phyloP scores from a whole-genome alignment of 2,797 vertebrate genomes.

The Scleropages formosus region DNA sequence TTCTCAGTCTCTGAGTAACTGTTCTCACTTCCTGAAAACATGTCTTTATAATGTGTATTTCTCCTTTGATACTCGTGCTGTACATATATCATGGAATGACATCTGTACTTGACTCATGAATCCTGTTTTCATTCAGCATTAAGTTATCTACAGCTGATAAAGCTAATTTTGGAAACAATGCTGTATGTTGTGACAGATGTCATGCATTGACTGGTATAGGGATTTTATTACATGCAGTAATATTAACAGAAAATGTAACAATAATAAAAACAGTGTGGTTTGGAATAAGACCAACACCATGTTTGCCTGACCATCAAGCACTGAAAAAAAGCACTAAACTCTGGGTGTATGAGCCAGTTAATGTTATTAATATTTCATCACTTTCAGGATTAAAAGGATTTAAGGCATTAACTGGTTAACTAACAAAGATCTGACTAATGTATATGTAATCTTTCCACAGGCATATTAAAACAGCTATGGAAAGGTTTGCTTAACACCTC shows the following conservation, averaged over 20 bases:
- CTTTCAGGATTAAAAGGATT: background rate
- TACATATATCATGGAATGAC: background rate
- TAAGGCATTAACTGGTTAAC: background rate
- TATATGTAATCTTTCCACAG: too few species aligned
- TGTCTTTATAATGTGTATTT: conserved; percentile 12
- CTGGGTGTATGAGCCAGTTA: conserved; percentile 4
- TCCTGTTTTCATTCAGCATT: background rate
- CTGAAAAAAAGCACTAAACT: background rate
- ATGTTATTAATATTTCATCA: background rate
- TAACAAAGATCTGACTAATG: background rate
- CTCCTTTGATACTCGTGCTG: background rate
- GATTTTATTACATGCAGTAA: too few species aligned
- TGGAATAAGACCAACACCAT: background rate
- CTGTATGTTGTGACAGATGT: too few species aligned
- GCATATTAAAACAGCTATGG: too few species aligned
- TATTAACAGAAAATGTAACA: too few species aligned
- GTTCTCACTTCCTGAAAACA: conserved; percentile 12
- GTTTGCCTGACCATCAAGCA: background rate
- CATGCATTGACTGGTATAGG: too few species aligned
- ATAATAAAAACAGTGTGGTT: background rate
- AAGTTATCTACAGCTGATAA: background rate
- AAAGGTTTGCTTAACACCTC: too few species aligned
- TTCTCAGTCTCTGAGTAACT: conserved; percentile 19
- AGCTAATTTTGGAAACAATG: background rate
- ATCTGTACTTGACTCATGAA: background rate